These are phyloP conservation scores for Oxyteleia sp. DNA, from an alignment of 2,888 invertebrate species.

Conservation along the genomic window DNA sequence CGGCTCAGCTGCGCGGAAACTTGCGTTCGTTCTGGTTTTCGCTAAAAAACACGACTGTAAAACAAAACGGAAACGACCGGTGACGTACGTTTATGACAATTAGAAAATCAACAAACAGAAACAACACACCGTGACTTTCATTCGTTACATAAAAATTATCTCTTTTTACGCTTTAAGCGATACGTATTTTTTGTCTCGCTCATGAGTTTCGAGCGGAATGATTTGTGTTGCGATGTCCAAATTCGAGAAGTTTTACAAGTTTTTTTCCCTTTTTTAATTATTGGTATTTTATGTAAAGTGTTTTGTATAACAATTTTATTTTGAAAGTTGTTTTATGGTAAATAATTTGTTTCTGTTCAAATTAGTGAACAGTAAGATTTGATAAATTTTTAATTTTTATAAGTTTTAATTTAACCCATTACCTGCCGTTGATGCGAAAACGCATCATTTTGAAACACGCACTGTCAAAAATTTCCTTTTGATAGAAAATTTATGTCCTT, in stretches of 20 bases:
- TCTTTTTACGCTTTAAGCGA: conserved; percentile 23
- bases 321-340: too few species aligned
- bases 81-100: conserved; percentile 67
- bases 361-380: too few species aligned
- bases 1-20: conserved; percentile 73
- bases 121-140: conserved; percentile 63
- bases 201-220: conserved; percentile 2
- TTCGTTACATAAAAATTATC: conserved; percentile 51
- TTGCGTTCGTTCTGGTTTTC: conserved; percentile 64
- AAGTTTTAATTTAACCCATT: too few species aligned
- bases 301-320: too few species aligned
- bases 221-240: not conserved
- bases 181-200: conserved; percentile 4
- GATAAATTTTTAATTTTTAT: too few species aligned
- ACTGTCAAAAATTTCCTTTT: too few species aligned
- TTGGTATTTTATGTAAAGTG: too few species aligned
- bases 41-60: conserved; percentile 60
- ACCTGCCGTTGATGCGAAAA: too few species aligned
- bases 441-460: too few species aligned
- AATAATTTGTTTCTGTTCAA: too few species aligned
- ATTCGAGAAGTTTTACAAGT: not conserved
- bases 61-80: conserved; percentile 58
- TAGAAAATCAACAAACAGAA: conserved; percentile 64
- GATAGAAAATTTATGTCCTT: too few species aligned
- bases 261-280: too few species aligned